Base-by-base conservation (phyloP, 2,888 invertebrate species). In the Galeopsomyia nigrocyanea region DNA sequence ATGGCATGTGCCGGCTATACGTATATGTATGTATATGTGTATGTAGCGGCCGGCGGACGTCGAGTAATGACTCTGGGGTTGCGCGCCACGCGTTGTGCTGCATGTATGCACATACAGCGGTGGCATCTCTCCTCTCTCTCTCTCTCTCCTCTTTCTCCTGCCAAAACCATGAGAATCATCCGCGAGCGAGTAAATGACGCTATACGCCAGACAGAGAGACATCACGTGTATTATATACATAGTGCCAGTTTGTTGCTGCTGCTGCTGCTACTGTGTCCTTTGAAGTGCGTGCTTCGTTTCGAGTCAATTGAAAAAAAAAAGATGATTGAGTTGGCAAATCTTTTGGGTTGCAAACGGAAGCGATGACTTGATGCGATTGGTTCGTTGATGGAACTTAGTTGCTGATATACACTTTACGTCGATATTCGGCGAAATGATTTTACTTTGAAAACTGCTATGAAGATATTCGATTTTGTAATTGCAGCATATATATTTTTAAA, bases 21-120 rank as follows among this genome's bases (percentile, higher is more conserved):
- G 39, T 39, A 31, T 31, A 5, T 39, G 39, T 39, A 10, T 10
- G 7, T 39, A 39, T 39, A 39, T 39, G 7, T 39, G 78, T 31
- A 81, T 77, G 81, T 80, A 82, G 53, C 78, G 82, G 80, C 82
- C 71, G 81, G 80, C 81, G 82, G 84, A 85, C 82, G 81, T 83
- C 82, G 86, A 85, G 84, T 86, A 86, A 86, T 85, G 85, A 84
- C 85, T 85, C 82, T 82, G 83, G 83, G 82, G 82, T 82, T 80
- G 81, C 39, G 81, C 78, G 78, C 78, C 66, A 81, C 80, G 78
- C 77, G 77, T 75, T 49, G 21, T 56, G 77, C 75, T 76, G 74
- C 76, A 78, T 69, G 71, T 72, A 79, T 80, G 78, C 80, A 80
- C 72, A 79, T 76, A 77, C 53, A 21, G 16, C 53, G 63, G 16